A percentile compares a stretch with the other conserved stretches of the same genome.
Conservation (phyloP, 2,888 invertebrate genomes). For the Hymenopus coronatus region DNA sequence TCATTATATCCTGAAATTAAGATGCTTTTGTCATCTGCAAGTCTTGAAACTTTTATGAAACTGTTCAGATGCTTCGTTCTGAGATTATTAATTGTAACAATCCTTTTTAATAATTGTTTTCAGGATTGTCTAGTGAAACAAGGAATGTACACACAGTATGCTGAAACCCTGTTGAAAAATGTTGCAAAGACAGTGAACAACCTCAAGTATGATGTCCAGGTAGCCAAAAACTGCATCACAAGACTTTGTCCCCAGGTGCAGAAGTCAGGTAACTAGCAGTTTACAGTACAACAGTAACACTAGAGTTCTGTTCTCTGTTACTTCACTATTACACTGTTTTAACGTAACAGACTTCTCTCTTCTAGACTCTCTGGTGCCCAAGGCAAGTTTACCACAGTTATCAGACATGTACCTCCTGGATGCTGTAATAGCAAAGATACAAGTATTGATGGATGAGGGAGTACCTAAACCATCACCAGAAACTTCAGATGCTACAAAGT, state of each 20-base stretch:
- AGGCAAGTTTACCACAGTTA: constrained; percentile 59
- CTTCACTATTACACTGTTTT: not conserved
- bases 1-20: too few species aligned
- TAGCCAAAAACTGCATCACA: constrained; percentile 61
- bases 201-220: constrained; percentile 57
- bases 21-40: too few species aligned
- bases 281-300: not conserved
- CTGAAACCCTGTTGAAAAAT: constrained; percentile 68
- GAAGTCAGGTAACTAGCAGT: constrained; percentile 17
- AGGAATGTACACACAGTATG: constrained; percentile 80
- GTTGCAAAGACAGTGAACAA: constrained; percentile 69
- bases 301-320: not conserved
- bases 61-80: too few species aligned
- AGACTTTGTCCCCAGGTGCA: constrained; percentile 44
- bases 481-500: constrained; percentile 7
- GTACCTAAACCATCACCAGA: constrained; percentile 19
- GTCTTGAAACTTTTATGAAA: too few species aligned
- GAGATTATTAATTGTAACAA: too few species aligned
- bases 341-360: not conserved
- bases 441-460: constrained; percentile 57
- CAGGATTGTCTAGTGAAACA: constrained; percentile 84
- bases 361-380: constrained; percentile 43
- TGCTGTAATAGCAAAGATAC: constrained; percentile 71
- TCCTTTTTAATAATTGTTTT: constrained; percentile 22
- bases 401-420: constrained; percentile 74